These are phyloP conservation scores for Urocolius indicus DNA, from an alignment of 2,113 vertebrate genomes.

Conservation along the genomic window DNA sequence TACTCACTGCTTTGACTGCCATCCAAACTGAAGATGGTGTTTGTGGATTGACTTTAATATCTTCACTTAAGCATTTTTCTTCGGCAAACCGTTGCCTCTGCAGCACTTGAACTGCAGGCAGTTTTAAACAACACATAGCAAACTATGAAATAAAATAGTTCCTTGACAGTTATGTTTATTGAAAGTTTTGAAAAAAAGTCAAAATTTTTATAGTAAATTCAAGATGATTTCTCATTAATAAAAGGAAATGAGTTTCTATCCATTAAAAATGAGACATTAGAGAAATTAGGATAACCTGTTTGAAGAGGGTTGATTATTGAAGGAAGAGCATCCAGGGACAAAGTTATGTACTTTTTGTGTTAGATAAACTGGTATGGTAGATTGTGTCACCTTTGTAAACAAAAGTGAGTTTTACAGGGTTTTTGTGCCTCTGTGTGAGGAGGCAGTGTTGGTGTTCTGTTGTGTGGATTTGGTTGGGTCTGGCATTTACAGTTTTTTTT, in stretches of 20 bases:
- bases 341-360: background rate
- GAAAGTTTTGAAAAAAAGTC: background rate
- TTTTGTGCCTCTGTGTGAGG: background rate
- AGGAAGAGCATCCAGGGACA: background rate
- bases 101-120: background rate
- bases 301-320: background rate
- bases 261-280: background rate
- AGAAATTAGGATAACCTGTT: background rate
- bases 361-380: background rate
- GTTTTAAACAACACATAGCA: background rate
- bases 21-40: background rate
- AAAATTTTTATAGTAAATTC: background rate
- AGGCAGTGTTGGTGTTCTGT: background rate
- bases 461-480: background rate
- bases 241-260: background rate
- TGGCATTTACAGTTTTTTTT: background rate
- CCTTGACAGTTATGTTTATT: background rate
- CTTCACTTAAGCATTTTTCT: background rate
- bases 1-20: background rate
- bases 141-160: background rate
- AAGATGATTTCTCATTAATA: background rate
- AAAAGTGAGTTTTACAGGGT: accelerated
- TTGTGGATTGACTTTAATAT: background rate
- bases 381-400: background rate
- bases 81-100: background rate